Conservation (phyloP, 2,797 vertebrate genomes). For the Sebastes matsubarae region DNA sequence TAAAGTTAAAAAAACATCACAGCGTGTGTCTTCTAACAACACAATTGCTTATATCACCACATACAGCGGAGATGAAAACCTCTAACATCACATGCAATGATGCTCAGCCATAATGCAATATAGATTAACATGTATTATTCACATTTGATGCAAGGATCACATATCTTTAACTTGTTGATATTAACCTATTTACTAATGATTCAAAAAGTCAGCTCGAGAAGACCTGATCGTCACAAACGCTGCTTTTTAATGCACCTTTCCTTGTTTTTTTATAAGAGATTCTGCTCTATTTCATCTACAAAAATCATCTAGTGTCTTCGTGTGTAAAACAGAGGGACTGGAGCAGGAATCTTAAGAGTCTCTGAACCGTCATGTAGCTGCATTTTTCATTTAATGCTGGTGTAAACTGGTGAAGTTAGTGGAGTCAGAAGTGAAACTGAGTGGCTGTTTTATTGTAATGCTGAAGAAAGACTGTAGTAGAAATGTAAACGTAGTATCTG, state of each 20-base stretch:
- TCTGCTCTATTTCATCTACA: not conserved
- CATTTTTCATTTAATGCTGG: not conserved
- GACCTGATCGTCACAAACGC: not conserved
- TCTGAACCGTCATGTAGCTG: not conserved
- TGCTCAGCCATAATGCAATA: not conserved
- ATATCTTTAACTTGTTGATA: not conserved
- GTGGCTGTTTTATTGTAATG: not conserved
- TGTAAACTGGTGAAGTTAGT: not conserved
- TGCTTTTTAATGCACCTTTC: not conserved
- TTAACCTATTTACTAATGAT: not conserved
- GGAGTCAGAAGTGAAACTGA: no score
- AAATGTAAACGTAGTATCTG: not conserved
- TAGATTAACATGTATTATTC: constrained; percentile 24
- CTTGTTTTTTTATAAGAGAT: not conserved
- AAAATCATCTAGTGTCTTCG: not conserved
- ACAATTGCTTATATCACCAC: not conserved
- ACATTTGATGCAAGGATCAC: constrained; percentile 24
- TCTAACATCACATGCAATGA: constrained; percentile 5
- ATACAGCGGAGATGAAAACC: not conserved
- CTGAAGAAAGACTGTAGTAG: not conserved
- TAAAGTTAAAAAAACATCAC: not conserved
- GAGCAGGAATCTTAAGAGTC: not conserved
- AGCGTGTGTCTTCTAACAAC: not conserved
- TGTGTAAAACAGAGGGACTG: not conserved
- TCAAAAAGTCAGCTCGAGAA: not conserved